Conservation (phyloP, 2,797 vertebrate species). For the Streptopelia turtur region DNA sequence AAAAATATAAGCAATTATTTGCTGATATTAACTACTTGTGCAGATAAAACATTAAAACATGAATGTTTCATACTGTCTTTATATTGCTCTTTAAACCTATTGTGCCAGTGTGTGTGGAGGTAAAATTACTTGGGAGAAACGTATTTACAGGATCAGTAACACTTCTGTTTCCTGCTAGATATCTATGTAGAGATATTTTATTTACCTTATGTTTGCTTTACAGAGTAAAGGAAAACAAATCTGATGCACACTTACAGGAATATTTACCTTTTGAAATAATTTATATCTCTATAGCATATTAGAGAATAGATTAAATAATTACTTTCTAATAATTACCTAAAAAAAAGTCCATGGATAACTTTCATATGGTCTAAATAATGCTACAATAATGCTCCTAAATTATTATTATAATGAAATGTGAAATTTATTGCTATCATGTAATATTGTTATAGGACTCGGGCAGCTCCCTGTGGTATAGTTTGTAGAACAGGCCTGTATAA, state of each 20-base stretch:
- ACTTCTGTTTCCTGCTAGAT: slow-evolving; percentile 4
- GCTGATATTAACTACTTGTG: slow-evolving; percentile 32
- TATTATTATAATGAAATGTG: slow-evolving; percentile 52
- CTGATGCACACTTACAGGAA: background rate
- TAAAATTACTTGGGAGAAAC: background rate
- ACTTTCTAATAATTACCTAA: slow-evolving; percentile 9
- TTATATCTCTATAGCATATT: slow-evolving; percentile 22
- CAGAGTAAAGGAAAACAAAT: slow-evolving; percentile 39
- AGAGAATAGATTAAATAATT: slow-evolving; percentile 25
- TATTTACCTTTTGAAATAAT: slow-evolving; percentile 56
- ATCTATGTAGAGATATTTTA: slow-evolving; percentile 25
- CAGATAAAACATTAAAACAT: slow-evolving; percentile 20
- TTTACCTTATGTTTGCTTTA: slow-evolving; percentile 52
- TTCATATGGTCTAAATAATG: background rate
- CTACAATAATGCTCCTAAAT: background rate
- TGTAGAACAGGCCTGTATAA: slow-evolving; percentile 87
- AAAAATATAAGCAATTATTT: slow-evolving; percentile 40
- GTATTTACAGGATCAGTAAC: background rate
- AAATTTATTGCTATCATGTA: slow-evolving; percentile 8
- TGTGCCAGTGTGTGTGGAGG: slow-evolving; percentile 32
- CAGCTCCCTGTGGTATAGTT: slow-evolving; percentile 89
- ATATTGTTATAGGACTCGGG: slow-evolving; percentile 72
- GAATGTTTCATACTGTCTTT: slow-evolving; percentile 18
- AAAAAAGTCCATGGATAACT: background rate
- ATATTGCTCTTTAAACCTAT: slow-evolving; percentile 8